phyloP scores from a whole-genome alignment of 2,113 vertebrate species.

The Albula goreensis region DNA sequence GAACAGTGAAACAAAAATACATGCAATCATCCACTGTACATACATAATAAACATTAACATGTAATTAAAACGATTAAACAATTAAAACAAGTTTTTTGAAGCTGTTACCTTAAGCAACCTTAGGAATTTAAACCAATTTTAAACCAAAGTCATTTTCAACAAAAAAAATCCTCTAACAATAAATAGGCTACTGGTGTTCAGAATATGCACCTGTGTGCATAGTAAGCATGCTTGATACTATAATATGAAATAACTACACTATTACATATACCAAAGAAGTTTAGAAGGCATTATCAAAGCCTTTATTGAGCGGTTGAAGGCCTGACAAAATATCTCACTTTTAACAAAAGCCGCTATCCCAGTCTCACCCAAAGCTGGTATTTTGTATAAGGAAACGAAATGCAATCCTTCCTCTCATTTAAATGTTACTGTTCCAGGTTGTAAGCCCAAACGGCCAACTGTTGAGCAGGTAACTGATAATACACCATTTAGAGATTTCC shows the following conservation, averaged over 20 bases:
- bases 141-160: neutral
- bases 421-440: neutral
- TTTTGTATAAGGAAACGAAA: constrained; percentile 7
- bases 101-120: neutral
- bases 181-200: neutral
- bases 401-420: neutral
- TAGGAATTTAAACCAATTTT: neutral
- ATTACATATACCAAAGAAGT: neutral
- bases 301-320: neutral
- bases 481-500: neutral
- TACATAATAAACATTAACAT: neutral
- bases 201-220: neutral
- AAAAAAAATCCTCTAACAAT: neutral
- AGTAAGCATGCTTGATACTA: neutral
- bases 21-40: neutral
- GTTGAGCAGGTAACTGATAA: constrained; percentile 15
- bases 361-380: neutral
- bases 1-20: neutral
- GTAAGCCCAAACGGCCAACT: constrained; percentile 1
- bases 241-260: neutral
- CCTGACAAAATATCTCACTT: neutral
- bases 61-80: neutral
- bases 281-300: neutral
- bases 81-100: neutral
- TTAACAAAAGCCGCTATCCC: neutral